Evolutionary conservation across 2,888 invertebrate species (phyloP), one percentile per base, ranked within the genome.

Genomic region (Drosophila paramelanica): DNA sequence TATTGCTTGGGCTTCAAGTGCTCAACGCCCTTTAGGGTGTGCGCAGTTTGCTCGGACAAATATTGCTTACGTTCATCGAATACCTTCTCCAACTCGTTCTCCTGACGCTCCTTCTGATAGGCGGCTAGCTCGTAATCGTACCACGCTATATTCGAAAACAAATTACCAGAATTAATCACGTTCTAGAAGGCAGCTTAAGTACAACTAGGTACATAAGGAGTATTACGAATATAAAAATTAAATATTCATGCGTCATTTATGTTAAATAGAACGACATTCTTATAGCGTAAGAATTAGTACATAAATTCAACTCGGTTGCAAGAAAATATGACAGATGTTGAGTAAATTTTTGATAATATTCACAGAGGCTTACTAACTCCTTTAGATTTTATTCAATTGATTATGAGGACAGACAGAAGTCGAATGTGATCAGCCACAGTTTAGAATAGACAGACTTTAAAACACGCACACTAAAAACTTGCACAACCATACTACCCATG

Each of bases 91-190:
- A 98, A 93, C 93, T 98, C 98, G 59, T 96, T 96, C 86, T 96
- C 96, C 81, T 90, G 88, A 78, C 97, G 95, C 85, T 96, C 96
- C 91, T 95, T 94, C 93, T 97, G 98, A 93, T 97, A 97, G 91
- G 95, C 95, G 79, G 96, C 94, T 91, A 97, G 95, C 92, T 97
- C 97, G 91, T 95, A 94, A 93, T 98, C 98, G 94, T 98, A 98
- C 98, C 98, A 98, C 88, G 98, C 98, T 96, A 93, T 81, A 88
- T 79, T 62, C 33, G 33, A 56, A 89, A 87, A 43, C 45, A 45
- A 51, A 79, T 75, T 70, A 56, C 7, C 5, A 17, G 5, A 4
- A 38, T 65, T 68, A 70, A 14, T 33, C n/a, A 62, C 61, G 23
- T 7, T 41, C n/a, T 13, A 4, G 67, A 23, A 51, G 57, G 10